Conservation (phyloP, 2,797 vertebrate species). For the Peromyscus nudipes region DNA sequence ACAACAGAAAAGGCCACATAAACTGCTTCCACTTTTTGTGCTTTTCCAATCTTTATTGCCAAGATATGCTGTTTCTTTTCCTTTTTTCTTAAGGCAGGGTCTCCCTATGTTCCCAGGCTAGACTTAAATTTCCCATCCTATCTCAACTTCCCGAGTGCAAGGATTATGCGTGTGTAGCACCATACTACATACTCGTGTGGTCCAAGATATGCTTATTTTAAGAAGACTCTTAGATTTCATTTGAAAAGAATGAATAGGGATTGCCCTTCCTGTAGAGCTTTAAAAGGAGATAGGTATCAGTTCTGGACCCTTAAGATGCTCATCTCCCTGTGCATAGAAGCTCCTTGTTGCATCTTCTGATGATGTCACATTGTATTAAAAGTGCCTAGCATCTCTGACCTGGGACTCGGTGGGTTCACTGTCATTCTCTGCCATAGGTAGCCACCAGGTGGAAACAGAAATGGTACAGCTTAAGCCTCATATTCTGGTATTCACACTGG, state of each 20-base stretch:
- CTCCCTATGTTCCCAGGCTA: not conserved
- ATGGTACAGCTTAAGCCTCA: rapidly evolving
- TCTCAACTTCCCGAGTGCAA: not conserved
- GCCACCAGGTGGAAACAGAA: not conserved
- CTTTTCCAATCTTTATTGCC: not conserved
- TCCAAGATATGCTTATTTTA: conserved; percentile 22
- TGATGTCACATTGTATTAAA: rapidly evolving
- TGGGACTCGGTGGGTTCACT: not conserved
- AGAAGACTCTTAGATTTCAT: not conserved
- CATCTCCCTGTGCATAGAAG: not conserved
- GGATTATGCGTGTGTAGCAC: not conserved
- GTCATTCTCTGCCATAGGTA: not conserved
- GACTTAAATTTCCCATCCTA: not conserved
- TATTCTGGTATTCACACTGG: not conserved
- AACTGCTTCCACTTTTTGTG: not conserved
- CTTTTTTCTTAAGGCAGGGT: not conserved
- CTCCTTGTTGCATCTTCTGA: not conserved
- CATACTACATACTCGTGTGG: not conserved
- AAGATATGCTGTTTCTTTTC: not conserved
- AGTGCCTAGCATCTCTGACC: not conserved
- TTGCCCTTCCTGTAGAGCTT: not conserved
- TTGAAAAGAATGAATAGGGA: not conserved
- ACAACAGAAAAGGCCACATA: not conserved
- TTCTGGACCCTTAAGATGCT: not conserved
- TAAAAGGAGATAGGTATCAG: not conserved